Evolutionary conservation across 1,140 invertebrate genomes (phyloP).

Genomic region (Lethrus apterus): DNA sequence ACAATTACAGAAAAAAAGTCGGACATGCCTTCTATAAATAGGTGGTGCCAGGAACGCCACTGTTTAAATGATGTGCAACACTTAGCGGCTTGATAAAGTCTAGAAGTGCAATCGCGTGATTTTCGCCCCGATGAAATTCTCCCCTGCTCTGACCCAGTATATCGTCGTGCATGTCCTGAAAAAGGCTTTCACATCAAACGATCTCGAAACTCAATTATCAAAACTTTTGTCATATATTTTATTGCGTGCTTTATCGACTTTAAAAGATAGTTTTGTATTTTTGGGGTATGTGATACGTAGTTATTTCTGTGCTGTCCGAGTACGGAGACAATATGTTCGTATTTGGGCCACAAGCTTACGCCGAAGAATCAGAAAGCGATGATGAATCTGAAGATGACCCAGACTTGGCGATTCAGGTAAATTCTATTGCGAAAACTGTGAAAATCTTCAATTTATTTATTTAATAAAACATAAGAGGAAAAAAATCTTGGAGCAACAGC

Average conservation of each 20-base stretch:
- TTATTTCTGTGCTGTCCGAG: constrained; percentile 7
- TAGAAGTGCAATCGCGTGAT: constrained; percentile 23
- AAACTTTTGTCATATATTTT: too few relatives aligned
- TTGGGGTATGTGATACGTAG: not conserved
- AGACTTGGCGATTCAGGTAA: constrained; percentile 27
- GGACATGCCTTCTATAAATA: constrained; percentile 17
- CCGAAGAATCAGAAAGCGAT: constrained; percentile 19
- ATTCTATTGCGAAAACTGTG: not conserved
- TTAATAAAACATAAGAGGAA: not conserved
- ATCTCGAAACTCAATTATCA: too few relatives aligned
- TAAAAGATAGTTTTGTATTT: not conserved
- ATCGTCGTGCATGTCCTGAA: not conserved
- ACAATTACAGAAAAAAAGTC: too few relatives aligned
- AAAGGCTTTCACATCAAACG: too few relatives aligned
- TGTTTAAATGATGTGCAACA: constrained; percentile 19
- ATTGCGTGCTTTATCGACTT: too few relatives aligned
- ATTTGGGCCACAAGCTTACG: constrained; percentile 22
- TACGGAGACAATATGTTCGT: constrained; percentile 28
- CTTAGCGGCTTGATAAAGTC: constrained; percentile 20
- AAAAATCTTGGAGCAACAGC: not conserved
- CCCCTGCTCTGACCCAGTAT: constrained; percentile 5
- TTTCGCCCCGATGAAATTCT: constrained; percentile 2
- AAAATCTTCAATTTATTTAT: not conserved
- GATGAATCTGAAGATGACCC: constrained; percentile 23
- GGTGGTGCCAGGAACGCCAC: constrained; percentile 24